Evolutionary conservation across 2,797 vertebrate genomes (phyloP).

Genomic region (Pseudotriccus pelzelni): DNA sequence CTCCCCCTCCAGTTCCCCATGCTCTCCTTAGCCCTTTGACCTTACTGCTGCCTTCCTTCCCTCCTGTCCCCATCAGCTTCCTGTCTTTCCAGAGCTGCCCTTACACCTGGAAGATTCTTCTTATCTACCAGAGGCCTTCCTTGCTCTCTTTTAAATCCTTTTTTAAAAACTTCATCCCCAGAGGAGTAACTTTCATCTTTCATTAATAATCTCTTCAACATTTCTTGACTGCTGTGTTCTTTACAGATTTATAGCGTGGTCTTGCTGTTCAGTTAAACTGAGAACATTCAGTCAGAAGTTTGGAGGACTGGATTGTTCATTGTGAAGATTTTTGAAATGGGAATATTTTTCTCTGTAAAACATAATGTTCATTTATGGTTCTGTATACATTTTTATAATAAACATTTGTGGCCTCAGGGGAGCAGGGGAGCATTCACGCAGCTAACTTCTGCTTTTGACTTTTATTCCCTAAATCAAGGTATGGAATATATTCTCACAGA

Average conservation of each 20-base stretch:
- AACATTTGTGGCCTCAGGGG: background rate
- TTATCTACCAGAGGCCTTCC: background rate
- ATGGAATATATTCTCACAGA: background rate
- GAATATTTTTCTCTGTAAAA: constrained; percentile 30
- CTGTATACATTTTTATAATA: constrained; percentile 16
- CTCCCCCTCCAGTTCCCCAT: background rate
- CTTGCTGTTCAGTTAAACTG: constrained; percentile 4
- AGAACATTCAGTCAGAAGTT: background rate
- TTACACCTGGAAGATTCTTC: background rate
- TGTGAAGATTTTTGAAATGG: constrained; percentile 12
- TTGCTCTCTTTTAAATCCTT: constrained; percentile 11
- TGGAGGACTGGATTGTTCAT: background rate
- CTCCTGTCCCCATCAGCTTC: background rate
- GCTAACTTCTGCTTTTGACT: constrained; percentile 6
- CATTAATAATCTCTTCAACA: constrained; percentile 2
- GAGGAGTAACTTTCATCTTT: constrained; percentile 24
- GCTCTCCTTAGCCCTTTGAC: constrained; percentile 20
- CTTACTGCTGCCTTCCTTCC: background rate
- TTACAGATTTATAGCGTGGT: constrained; percentile 15
- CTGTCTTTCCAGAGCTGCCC: background rate
- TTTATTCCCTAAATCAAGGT: background rate
- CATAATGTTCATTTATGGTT: background rate
- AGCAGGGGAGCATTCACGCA: background rate
- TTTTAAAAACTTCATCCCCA: background rate
- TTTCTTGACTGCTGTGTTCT: background rate